A percentile compares a stretch with the other conserved stretches of the same genome.
Evolutionary conservation across 1,140 invertebrate genomes (phyloP).

Genomic region (Camponotus pennsylvanicus): DNA sequence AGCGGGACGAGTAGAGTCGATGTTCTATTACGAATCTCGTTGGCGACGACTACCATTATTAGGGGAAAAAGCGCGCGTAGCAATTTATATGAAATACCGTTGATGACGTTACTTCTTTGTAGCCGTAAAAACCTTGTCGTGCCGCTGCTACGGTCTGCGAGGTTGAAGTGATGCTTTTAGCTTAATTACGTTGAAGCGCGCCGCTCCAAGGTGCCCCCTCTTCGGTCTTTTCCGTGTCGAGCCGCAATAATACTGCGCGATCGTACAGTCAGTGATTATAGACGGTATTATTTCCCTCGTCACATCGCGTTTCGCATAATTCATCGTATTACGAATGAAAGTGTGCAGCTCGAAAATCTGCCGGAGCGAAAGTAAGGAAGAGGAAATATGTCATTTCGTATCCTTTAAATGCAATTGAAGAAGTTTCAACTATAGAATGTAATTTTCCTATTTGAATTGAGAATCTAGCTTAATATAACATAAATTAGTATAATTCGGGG

Average conservation of each 20-base stretch:
- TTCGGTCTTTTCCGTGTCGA: constrained; percentile 39
- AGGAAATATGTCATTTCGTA: background rate
- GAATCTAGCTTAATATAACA: background rate
- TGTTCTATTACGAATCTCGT: constrained; percentile 45
- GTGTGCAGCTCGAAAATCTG: constrained; percentile 30
- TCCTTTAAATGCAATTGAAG: background rate
- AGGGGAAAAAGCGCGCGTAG: constrained; percentile 61
- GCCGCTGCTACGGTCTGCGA: constrained; percentile 41
- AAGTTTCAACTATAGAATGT: background rate
- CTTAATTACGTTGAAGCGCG: constrained; percentile 58
- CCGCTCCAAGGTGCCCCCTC: constrained; percentile 25
- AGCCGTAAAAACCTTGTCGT: constrained; percentile 61
- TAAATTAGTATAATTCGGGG: background rate
- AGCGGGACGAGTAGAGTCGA: constrained; percentile 1
- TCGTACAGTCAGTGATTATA: constrained; percentile 49
- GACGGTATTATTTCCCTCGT: constrained; percentile 43
- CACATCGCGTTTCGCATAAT: constrained; percentile 35
- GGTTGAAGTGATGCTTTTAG: constrained; percentile 60
- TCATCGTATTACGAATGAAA: constrained; percentile 37
- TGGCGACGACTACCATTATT: constrained; percentile 32
- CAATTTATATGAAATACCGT: constrained; percentile 62
- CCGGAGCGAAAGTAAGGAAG: constrained; percentile 8
- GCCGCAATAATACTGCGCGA: constrained; percentile 56
- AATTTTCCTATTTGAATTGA: background rate
- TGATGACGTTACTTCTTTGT: constrained; percentile 61